phyloP scores from a whole-genome alignment of 2,113 vertebrate species.

The Hyperopisus bebe region DNA sequence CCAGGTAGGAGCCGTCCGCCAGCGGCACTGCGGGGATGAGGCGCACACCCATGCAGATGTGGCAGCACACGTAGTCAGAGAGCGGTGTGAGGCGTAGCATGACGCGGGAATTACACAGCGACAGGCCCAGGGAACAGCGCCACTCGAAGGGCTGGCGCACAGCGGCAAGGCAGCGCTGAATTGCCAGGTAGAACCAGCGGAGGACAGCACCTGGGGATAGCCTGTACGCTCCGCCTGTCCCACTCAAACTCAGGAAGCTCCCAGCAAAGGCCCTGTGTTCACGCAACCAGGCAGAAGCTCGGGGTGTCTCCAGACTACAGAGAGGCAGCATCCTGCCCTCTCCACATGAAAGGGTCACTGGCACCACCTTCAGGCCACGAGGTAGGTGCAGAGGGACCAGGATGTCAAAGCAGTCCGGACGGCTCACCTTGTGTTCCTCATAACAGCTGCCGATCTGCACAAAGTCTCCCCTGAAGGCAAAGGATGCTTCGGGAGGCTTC shows the following conservation, averaged over 20 bases:
- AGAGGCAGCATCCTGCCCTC: constrained; percentile 10
- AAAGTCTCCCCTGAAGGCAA: constrained; percentile 72
- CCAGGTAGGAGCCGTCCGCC: not conserved
- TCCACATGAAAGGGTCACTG: not conserved
- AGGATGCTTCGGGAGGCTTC: constrained; percentile 49
- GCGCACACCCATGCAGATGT: constrained; percentile 76
- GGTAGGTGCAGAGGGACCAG: constrained; percentile 70
- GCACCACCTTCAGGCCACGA: constrained; percentile 55
- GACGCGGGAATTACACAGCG: constrained; percentile 54
- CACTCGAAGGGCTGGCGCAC: constrained; percentile 72
- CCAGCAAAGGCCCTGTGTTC: constrained; percentile 56
- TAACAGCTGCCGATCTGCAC: constrained; percentile 75
- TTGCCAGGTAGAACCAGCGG: constrained; percentile 74
- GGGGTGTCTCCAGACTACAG: constrained; percentile 50
- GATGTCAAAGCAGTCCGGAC: constrained; percentile 74
- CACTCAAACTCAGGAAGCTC: constrained; percentile 54
- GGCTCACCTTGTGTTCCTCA: constrained; percentile 76
- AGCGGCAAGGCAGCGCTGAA: constrained; percentile 66
- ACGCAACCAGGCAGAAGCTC: constrained; percentile 48
- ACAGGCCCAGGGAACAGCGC: constrained; percentile 64
- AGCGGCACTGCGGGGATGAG: constrained; percentile 74
- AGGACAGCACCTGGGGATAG: constrained; percentile 63
- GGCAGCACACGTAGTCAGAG: constrained; percentile 79
- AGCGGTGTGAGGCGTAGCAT: constrained; percentile 67
- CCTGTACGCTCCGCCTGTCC: constrained; percentile 36